These are phyloP conservation scores for Nephrotoma flavescens DNA, from an alignment of 2,888 invertebrate species.

Conservation along the genomic window DNA sequence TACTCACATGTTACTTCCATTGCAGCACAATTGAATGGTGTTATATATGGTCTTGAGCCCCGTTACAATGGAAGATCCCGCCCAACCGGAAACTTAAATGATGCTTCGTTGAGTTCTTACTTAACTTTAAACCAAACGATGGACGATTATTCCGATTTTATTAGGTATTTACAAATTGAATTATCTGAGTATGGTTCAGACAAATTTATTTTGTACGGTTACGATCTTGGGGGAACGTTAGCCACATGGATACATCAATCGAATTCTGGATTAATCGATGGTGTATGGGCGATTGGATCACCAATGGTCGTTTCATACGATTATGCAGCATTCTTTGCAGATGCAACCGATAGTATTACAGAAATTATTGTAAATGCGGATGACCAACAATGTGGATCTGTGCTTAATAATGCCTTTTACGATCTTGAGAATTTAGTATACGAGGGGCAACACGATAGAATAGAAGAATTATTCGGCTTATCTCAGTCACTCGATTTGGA, in stretches of 20 bases:
- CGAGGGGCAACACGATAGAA: neutral
- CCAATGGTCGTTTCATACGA: neutral
- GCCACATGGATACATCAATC: neutral
- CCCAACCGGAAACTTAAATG: neutral
- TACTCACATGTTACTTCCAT: neutral
- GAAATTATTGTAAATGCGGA: neutral
- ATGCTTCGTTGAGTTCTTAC: neutral
- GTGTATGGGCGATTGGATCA: neutral
- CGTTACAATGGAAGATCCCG: neutral
- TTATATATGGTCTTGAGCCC: neutral
- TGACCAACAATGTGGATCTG: neutral
- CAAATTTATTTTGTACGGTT: neutral
- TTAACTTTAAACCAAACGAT: neutral
- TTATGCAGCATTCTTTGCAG: neutral
- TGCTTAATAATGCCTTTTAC: neutral
- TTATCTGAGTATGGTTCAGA: neutral
- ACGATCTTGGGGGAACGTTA: neutral
- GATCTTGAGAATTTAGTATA: neutral
- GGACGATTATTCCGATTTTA: neutral
- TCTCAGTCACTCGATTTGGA: neutral
- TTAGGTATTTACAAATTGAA: neutral
- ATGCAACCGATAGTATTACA: neutral
- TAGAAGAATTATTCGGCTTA: neutral
- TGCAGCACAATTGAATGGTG: neutral
- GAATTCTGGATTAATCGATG: neutral